Base-by-base conservation (phyloP, 2,888 invertebrate genomes). In the Hemaris fuciformis region DNA sequence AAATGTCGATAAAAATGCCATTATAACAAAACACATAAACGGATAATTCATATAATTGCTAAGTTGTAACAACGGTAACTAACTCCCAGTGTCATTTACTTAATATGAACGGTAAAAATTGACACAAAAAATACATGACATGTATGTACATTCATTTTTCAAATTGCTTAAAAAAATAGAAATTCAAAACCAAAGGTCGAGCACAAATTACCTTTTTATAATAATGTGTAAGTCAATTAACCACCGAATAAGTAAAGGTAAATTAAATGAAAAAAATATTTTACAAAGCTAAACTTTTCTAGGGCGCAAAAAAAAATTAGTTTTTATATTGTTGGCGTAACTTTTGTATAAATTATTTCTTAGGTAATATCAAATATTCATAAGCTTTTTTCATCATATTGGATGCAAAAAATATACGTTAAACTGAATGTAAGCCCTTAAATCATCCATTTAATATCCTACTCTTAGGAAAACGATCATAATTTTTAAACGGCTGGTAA, bases 1-100 rank as follows among this genome's bases (percentile, higher is more conserved):
- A 53, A 53, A 18, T 27, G 53, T 53, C 31, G 53, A 53, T 53
- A 53, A 53, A 53, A 53, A 8, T 53, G 53, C 53, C 18, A 53
- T 53, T 53, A 53, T 53, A 31, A 53, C 53, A 53, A 31, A 31
- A 53, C 53, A 10, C 46, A 46, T 46, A 23, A 23, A 4, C 53
- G 53, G 27, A 8, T 53, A 53, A 53, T 53, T 4, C 53, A 31
- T 27, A 8, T 53, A 53, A 53, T 53, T 53, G 53, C 18, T 53
- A 53, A 18, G 27, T 8, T 18, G 31, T 53, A 53, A 53, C 15
- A 53, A 31, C 31, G 53, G 53, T 31, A 53, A 31, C 18, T 31
- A 53, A 53, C 10, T 31, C 15, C 18, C 53, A 10, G 10, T 48
- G 53, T 6, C 18, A 53, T 31, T 31, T 48, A 15, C n/a, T n/a